A percentile compares a stretch with the other conserved stretches of the same genome.
Conservation (phyloP, 2,797 vertebrate species). For the Rhinella marina region DNA sequence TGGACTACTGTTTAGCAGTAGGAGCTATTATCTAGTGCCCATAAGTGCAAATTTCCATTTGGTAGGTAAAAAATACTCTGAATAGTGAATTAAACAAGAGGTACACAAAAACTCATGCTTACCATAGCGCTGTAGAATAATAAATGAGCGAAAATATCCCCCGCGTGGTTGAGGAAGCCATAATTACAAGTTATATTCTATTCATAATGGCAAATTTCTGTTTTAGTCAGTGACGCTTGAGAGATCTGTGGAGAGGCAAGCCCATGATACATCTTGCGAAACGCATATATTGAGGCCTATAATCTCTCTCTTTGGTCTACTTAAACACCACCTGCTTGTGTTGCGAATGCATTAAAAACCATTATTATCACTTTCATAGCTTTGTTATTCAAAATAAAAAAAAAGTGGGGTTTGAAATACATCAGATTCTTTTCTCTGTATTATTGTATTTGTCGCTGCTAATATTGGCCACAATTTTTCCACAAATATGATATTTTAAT, state of each 20-base stretch:
- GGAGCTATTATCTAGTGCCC: neutral
- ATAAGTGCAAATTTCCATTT: neutral
- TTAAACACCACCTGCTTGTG: slow-evolving; percentile 60
- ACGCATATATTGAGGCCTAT: slow-evolving; percentile 47
- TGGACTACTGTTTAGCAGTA: neutral
- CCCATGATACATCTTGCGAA: slow-evolving; percentile 35
- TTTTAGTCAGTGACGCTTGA: slow-evolving; percentile 45
- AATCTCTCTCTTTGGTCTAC: slow-evolving; percentile 54
- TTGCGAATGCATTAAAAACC: slow-evolving; percentile 38
- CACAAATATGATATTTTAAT: neutral
- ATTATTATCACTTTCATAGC: slow-evolving; percentile 40
- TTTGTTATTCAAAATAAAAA: slow-evolving; percentile 16
- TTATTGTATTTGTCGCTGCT: neutral
- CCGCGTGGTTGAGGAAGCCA: slow-evolving; percentile 35
- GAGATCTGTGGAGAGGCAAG: slow-evolving; percentile 40
- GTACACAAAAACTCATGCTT: slow-evolving; percentile 25
- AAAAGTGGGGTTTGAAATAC: neutral
- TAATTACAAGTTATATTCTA: slow-evolving; percentile 56
- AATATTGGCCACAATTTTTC: neutral
- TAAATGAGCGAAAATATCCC: slow-evolving; percentile 42
- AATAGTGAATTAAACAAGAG: slow-evolving; percentile 33
- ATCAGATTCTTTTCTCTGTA: neutral
- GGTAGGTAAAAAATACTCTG: slow-evolving; percentile 10
- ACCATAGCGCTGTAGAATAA: slow-evolving; percentile 36
- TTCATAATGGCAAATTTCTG: slow-evolving; percentile 51